These are phyloP conservation scores for Blastobasis adustella DNA, from an alignment of 2,888 invertebrate genomes.

Conservation along the genomic window DNA sequence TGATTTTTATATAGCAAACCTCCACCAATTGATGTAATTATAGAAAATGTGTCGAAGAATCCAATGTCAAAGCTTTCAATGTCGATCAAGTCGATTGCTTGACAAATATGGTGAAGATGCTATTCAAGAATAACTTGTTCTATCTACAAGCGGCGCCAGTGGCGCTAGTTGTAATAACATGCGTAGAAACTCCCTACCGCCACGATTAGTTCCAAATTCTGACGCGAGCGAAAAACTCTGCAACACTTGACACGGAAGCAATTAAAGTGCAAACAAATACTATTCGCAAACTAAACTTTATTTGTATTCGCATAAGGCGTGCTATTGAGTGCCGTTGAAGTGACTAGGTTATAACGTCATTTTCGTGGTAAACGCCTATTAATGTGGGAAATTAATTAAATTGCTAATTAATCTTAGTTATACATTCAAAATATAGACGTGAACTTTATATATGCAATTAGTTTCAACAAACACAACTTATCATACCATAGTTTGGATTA, in stretches of 20 bases:
- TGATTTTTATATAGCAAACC: no score
- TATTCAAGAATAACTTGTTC: conserved; percentile 2
- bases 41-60: conserved; percentile 7
- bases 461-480: no score
- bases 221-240: no score
- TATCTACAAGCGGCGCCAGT: background rate
- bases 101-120: conserved; percentile 33
- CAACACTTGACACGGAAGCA: conserved; percentile 17
- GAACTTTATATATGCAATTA: conserved; percentile 10
- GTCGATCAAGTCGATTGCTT: conserved; percentile 4
- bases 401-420: conserved; percentile 4
- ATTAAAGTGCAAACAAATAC: conserved; percentile 1
- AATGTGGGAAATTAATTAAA: conserved; percentile 10
- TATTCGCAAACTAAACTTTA: conserved; percentile 16
- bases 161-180: background rate
- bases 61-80: conserved; percentile 29
- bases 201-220: no score
- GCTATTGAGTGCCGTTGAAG: background rate
- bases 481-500: no score
- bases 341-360: no score
- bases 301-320: background rate
- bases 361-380: background rate
- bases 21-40: no score
- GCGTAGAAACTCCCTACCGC: background rate
- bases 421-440: conserved; percentile 15